A percentile compares a stretch with the other conserved stretches of the same genome.
phyloP scores from a whole-genome alignment of 2,113 vertebrate genomes.

The Labeo rohita region DNA sequence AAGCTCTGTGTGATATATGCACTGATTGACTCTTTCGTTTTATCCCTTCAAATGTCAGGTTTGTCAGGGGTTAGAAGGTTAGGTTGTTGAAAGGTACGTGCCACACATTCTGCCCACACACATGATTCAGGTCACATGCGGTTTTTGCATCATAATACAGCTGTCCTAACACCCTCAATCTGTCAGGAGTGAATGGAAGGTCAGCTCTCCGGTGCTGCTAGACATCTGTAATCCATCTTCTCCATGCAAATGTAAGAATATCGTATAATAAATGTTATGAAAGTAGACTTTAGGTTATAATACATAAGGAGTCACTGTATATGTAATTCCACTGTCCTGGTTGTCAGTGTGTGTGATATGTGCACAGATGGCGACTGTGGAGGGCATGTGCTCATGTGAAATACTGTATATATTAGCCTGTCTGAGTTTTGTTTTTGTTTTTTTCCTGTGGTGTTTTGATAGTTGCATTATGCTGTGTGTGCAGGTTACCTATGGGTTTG shows the following conservation, averaged over 20 bases:
- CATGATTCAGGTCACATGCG: neutral
- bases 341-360: neutral
- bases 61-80: neutral
- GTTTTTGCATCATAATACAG: constrained; percentile 30
- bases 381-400: neutral
- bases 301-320: neutral
- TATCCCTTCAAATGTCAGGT: constrained; percentile 11
- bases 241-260: neutral
- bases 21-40: constrained; percentile 7
- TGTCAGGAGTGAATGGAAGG: neutral
- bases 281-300: constrained; percentile 10
- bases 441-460: neutral
- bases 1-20: neutral
- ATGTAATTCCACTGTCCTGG: neutral
- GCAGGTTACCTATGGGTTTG: neutral
- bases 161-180: constrained; percentile 19
- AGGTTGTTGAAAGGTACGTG: neutral
- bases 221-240: constrained; percentile 29
- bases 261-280: neutral
- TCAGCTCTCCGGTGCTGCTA: neutral
- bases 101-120: neutral
- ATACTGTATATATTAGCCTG: neutral
- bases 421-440: neutral
- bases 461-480: neutral
- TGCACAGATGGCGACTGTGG: neutral